Conservation (phyloP, 2,113 vertebrate species). For the Alexandromys fortis region DNA sequence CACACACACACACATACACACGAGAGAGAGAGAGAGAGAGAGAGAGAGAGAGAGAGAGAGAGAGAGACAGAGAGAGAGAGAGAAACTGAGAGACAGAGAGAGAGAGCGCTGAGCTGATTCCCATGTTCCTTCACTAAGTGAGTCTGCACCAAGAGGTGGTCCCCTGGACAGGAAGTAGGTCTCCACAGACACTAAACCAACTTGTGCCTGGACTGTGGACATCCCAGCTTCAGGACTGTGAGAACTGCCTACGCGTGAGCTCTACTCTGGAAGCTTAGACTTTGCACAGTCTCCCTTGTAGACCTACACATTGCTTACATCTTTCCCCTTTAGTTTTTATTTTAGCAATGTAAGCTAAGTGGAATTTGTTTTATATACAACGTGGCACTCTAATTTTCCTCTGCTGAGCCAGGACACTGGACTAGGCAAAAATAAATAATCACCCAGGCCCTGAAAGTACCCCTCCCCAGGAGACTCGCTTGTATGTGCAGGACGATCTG, state of each 20-base stretch:
- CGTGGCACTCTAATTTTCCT: not conserved
- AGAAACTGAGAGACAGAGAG: too few species aligned
- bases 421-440: slow-evolving; percentile 34
- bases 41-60: too few species aligned
- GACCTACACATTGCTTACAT: not conserved
- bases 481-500: not conserved
- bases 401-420: not conserved
- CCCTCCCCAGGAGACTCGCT: not conserved
- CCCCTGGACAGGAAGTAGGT: not conserved
- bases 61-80: too few species aligned
- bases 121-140: not conserved
- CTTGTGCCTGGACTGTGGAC: not conserved
- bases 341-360: not conserved
- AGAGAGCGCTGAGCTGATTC: not conserved
- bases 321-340: not conserved
- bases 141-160: not conserved
- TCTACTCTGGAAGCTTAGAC: too few species aligned
- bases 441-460: not conserved
- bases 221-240: not conserved
- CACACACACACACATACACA: not conserved
- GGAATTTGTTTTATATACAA: slow-evolving; percentile 40
- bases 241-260: not conserved
- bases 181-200: not conserved
- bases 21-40: too few species aligned
- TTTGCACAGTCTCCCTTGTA: too few species aligned